These are phyloP conservation scores for Scaptomyza hsui DNA, from an alignment of 1,140 invertebrate species.

Conservation along the genomic window DNA sequence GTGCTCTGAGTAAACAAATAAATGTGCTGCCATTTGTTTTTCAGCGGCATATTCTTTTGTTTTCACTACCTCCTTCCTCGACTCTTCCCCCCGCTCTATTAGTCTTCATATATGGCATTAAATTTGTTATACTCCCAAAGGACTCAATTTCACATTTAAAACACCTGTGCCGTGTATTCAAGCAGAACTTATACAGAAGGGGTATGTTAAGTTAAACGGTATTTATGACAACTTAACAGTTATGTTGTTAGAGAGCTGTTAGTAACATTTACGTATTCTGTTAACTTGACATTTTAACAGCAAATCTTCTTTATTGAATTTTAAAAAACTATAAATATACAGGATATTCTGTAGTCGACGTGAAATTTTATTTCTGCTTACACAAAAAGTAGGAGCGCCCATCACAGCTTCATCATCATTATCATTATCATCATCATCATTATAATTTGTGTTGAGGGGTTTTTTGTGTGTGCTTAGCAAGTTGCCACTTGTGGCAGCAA, in stretches of 20 bases:
- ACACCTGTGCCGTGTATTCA: constrained; percentile 56
- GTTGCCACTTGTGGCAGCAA: constrained; percentile 37
- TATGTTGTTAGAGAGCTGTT: too few relatives aligned
- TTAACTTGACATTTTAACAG: too few relatives aligned
- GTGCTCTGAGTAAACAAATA: constrained; percentile 34
- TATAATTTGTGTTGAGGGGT: constrained; percentile 33
- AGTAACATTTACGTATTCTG: too few relatives aligned
- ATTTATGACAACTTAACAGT: constrained; percentile 16
- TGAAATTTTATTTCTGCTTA: too few relatives aligned
- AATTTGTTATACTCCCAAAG: constrained; percentile 62
- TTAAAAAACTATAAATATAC: too few relatives aligned
- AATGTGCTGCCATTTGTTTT: constrained; percentile 69
- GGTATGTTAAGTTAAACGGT: constrained; percentile 5
- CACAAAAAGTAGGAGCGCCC: not conserved
- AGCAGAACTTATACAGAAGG: too few relatives aligned
- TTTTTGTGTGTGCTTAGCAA: constrained; percentile 10
- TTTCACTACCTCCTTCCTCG: not conserved
- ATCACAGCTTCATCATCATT: constrained; percentile 24
- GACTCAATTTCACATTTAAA: constrained; percentile 57
- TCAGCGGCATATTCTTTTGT: constrained; percentile 27
- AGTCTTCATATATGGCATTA: constrained; percentile 28
- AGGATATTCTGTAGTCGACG: too few relatives aligned
- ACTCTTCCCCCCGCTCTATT: not conserved
- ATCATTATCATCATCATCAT: constrained; percentile 15
- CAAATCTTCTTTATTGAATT: too few relatives aligned